Evolutionary conservation across 2,797 vertebrate species (phyloP), one percentile per base, ranked within the genome.

Genomic region (Anguilla pacifica): DNA sequence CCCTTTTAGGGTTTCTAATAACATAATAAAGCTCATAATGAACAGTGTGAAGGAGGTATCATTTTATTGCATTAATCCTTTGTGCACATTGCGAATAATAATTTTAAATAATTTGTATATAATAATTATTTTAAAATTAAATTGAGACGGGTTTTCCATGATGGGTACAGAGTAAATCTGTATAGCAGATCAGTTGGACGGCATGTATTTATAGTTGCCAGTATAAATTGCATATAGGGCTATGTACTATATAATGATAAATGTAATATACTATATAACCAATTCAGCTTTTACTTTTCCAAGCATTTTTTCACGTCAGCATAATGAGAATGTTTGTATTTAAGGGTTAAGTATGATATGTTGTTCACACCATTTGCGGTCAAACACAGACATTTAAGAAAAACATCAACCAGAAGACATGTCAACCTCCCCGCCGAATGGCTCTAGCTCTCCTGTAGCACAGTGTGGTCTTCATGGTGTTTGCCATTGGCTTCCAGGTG

Each of bases 11-110:
- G 64, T 86, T 84, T 89, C 39, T 84, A 90, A 90, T 89, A 87
- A 87, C 88, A 88, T 49, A 74, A 89, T 88, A 88, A 90, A 87
- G 87, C 85, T 88, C 89, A 87, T 91, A 89, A 92, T 91, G 91
- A 93, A 89, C 90, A 86, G 87, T 89, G 88, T 88, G 88, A 88
- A 89, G 88, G 88, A 91, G 86, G 85, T 89, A 83, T 86, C 85
- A 85, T 89, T 91, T 90, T 53, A 87, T 85, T 86, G 79, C 85
- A 90, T 87, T 89, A 89, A 86, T 92, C 88, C 87, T 88, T 85
- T 86, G 87, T 88, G 91, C 88, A 89, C 86, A 89, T 86, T 87
- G 89, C 86, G 85, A 89, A 46, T 46, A 46, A 46, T 46, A 46
- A 46, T 46, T 46, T 46, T 46, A 46, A 46, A 46, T 46, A 46